Conservation (phyloP, 2,888 invertebrate species). For the Mythimna vitellina region DNA sequence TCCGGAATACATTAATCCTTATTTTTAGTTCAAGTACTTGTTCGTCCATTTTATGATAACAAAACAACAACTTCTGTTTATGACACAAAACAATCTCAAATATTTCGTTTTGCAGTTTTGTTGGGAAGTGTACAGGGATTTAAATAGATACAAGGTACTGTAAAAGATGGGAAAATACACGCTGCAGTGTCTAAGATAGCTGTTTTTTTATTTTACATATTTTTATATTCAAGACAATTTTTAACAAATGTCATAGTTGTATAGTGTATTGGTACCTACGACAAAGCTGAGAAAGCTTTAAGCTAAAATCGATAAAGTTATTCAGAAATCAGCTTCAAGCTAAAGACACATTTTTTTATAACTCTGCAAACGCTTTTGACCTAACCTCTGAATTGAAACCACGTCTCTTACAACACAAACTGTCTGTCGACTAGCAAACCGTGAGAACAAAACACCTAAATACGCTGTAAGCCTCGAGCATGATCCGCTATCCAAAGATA, state of each 20-base stretch:
- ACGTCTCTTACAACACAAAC: constrained; percentile 15
- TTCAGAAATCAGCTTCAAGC: neutral
- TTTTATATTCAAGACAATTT: neutral
- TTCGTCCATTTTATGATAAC: constrained; percentile 35
- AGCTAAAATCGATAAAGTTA: neutral
- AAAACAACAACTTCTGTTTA: constrained; percentile 50
- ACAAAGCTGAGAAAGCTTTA: constrained; percentile 1
- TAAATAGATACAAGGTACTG: constrained; percentile 1
- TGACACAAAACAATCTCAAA: constrained; percentile 41
- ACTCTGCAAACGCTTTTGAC: constrained; percentile 8
- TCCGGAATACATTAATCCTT: constrained; percentile 61
- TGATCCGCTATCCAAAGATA: constrained; percentile 54
- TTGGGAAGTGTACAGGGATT: constrained; percentile 22
- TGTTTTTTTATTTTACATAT: neutral
- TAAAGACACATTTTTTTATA: constrained; percentile 5
- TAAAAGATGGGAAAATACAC: neutral
- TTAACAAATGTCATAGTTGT: neutral
- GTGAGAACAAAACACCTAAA: constrained; percentile 55
- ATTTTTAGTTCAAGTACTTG: constrained; percentile 53
- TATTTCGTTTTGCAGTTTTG: constrained; percentile 32
- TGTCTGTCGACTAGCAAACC: constrained; percentile 25
- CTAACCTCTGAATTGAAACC: constrained; percentile 1
- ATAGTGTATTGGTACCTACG: neutral
- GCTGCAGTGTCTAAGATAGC: neutral
- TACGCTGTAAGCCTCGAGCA: constrained; percentile 27